Percentiles rank a stretch among this genome's conserved stretches.
These are phyloP conservation scores for Cremastobaeus sp. DNA, from an alignment of 2,888 invertebrate genomes.

Conservation along the genomic window DNA sequence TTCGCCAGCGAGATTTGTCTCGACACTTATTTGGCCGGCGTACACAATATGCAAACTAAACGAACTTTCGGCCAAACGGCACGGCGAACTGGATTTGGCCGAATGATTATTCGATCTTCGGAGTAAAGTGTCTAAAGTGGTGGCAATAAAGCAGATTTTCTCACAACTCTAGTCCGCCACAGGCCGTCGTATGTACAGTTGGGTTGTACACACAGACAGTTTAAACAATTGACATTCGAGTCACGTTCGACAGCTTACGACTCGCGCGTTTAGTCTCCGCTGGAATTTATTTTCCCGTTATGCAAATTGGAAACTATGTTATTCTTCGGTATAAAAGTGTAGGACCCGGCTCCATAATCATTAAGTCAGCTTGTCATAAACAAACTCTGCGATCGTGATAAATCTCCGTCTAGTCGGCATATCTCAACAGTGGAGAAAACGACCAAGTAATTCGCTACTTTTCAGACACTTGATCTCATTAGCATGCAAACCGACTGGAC, in stretches of 20 bases:
- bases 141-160: constrained; percentile 52
- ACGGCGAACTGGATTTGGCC: constrained; percentile 21
- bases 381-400: constrained; percentile 34
- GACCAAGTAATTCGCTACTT: constrained; percentile 1
- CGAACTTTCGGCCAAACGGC: constrained; percentile 20
- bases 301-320: constrained; percentile 50
- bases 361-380: constrained; percentile 56
- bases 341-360: constrained; percentile 46
- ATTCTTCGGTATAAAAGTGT: constrained; percentile 28
- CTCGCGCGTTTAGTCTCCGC: constrained; percentile 46
- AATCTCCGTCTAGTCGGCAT: constrained; percentile 24
- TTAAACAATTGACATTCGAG: constrained; percentile 52
- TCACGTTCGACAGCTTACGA: constrained; percentile 54
- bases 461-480: constrained; percentile 39
- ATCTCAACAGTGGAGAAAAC: constrained; percentile 23
- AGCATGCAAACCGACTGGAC: no score
- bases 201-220: constrained; percentile 14
- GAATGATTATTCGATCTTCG: constrained; percentile 26
- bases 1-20: no score
- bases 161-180: constrained; percentile 31
- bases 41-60: neutral
- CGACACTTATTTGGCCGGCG: no score
- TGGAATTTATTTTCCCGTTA: constrained; percentile 59
- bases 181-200: constrained; percentile 20
- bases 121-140: constrained; percentile 51